These are phyloP conservation scores for Riptortus pedestris DNA, from an alignment of 1,140 invertebrate species.

Conservation along the genomic window DNA sequence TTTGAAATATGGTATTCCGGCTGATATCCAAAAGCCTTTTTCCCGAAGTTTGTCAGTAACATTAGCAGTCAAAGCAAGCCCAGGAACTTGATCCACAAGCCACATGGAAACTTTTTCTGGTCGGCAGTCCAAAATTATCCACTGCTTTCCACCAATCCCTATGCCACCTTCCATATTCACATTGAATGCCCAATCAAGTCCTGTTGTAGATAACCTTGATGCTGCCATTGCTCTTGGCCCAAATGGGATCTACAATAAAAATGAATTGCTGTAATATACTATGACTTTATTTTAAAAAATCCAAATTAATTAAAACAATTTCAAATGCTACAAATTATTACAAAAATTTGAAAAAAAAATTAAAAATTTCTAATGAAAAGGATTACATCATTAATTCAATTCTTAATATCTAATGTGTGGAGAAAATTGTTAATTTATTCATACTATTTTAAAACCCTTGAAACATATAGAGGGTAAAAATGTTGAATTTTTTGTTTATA, in stretches of 20 bases:
- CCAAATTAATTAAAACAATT: neutral
- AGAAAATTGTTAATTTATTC: neutral
- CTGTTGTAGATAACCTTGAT: conserved; percentile 64
- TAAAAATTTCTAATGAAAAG: neutral
- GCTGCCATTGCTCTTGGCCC: conserved; percentile 74
- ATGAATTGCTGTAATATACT: too few relatives aligned
- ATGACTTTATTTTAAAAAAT: neutral
- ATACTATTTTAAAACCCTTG: too few relatives aligned
- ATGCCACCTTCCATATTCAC: conserved; percentile 54
- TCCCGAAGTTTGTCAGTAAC: conserved; percentile 53
- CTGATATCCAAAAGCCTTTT: conserved; percentile 63
- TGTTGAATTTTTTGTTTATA: too few relatives aligned
- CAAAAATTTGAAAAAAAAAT: neutral
- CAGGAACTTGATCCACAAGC: conserved; percentile 76
- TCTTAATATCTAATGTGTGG: neutral
- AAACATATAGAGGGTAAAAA: too few relatives aligned
- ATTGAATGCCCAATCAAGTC: conserved; percentile 56
- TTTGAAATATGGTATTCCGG: conserved; percentile 66
- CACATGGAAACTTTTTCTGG: conserved; percentile 41
- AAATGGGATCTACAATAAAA: conserved; percentile 55
- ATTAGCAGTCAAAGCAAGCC: conserved; percentile 52
- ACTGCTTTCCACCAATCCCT: conserved; percentile 80
- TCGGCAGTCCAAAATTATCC: conserved; percentile 67
- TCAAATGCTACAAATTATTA: neutral
- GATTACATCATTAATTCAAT: neutral